Base-by-base conservation (phyloP, 2,888 invertebrate species). In the Heliconius ethilla region DNA sequence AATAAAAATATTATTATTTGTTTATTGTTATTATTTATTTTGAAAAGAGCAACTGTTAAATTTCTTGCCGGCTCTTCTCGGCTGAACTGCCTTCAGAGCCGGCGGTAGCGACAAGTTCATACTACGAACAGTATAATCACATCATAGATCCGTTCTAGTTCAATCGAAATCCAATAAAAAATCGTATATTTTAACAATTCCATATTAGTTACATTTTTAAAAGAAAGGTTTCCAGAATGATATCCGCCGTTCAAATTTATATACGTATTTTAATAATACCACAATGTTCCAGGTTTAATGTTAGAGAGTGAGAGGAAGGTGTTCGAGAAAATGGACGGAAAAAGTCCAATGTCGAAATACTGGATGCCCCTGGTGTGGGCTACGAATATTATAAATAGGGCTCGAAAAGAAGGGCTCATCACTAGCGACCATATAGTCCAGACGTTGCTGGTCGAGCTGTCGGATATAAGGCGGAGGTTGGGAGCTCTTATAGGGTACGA, bases 311-410 rank as follows among this genome's bases (percentile, higher is more conserved):
- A 98, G 90, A 96, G 97, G 90, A 98, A 98, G 89, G 98, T 98
- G 75, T 98, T 98, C 88, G 98, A 98, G 89, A 96, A 97, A 87
- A 96, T 98, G 96, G 97, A 98, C 88, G 96, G 96, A 22, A 98
- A 98, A 89, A 97, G 97, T 84, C 97, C 97, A 6, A 98, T 98
- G 97, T 97, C 98, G 22, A 93, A 95, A 85, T 98, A 98, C 89
- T 98, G 98, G 98, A 97, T 98, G 97, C 98, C 98, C 0, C 92
- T 98, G 75, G 98, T 98, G 25, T 98, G 98, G 98, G 98, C 98
- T 66, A 98, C 98, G 9, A 98, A 98, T 89, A 97, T 98, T 81
- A 97, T 98, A 83, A 98, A 98, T 90, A 95, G 98, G 78, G 98
- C 98, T 7, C 94, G 98, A 79, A 97, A 97, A 86, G 98, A 98